Evolutionary conservation across 2,113 vertebrate species (phyloP), one percentile per base, ranked within the genome.

Genomic region (Archilochus colubris): DNA sequence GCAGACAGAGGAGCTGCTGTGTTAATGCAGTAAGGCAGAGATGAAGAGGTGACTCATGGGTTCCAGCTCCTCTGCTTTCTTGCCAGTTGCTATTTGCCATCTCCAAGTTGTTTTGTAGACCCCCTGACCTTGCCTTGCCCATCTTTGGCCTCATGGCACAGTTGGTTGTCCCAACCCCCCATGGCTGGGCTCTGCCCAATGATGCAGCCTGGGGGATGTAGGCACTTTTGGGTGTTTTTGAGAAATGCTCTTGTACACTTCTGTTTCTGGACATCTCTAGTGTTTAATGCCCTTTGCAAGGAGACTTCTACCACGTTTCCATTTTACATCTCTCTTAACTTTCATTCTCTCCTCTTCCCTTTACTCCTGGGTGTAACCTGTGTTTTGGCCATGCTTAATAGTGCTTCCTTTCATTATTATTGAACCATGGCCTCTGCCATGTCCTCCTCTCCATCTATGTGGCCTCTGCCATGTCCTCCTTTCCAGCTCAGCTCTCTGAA

Each of bases 61-160:
- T 83, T 88, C 51, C 80, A n/a, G 70, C 64, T 95, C 74, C 0
- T 63, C 76, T 31, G 0, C 38, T 81, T 50, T 69, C 66, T 58
- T 55, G 44, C 27, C 92, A 10, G 25, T 12, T 43, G 31, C 55
- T 83, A 0, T 10, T 53, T 88, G 31, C 61, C 57, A 7, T 30
- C 88, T 66, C 80, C 33, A 33, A 8, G 20, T 40, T 8, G 27
- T 57, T 88, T 58, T 12, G 1, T 5, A 30, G 75, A 20, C 86
- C 19, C 12, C 21, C 10, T n/a, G 21, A 16, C 36, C 46, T 17
- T 40, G 5, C 51, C 23, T 14, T 3, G 10, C 36, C 14, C 1
- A 0, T 36, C 36, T 59, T 63, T 0, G 0, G 3, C 25, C 31
- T 81, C 10, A 0, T 33, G 13, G 33, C 57, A 67, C 0, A 0